Evolutionary conservation across 2,888 invertebrate genomes (phyloP), one percentile per base, ranked within the genome.

Genomic region (Metopia argyrocephala): DNA sequence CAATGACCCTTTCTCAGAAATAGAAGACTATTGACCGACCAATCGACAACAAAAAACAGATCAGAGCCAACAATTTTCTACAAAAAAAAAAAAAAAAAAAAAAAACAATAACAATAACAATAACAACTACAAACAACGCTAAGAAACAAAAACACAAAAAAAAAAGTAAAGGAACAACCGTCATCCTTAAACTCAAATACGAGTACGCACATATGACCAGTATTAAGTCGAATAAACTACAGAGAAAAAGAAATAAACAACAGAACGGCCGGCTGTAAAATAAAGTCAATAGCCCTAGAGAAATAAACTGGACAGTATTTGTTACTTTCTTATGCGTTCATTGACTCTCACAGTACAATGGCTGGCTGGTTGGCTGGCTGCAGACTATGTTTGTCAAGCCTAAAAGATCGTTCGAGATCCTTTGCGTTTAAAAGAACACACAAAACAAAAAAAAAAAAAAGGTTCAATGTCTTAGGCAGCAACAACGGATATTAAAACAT

Each of bases 1-100:
- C 74, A 74, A 70, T 78, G 73, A 74, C 70, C 81, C 78, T 81
- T 38, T 81, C 78, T 66, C 52, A 78, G 74, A 74, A 78, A 56
- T 45, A 61, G 48, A 76, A 66, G 59, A 65, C 68, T 57, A 69
- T 56, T 81, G 74, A 78, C 74, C 66, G 68, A 61, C 66, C 46
- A 18, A 38, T 6, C 61, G 68, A 23, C 68, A 66, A 45, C 54
- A 68, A 68, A n/a, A n/a, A 54, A 54, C 75, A 68, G 75, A 76
- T 76, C 75, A 76, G n/a, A n/a, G 61, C 27, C 54, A 62, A 76
- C 31, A 31, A 31, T 31, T 15, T 6, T 2, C 68, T 52, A 52
- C 46, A 20, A 0, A 12, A 3, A 31, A 38, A 38, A 9, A 38
- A 38, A 38, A 38, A 4, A 38, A 38, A 9, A 6, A 38, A 38